Percentiles rank a stretch among this genome's conserved stretches.
Conservation (phyloP, 2,888 invertebrate species). For the Drosophila ezoana region DNA sequence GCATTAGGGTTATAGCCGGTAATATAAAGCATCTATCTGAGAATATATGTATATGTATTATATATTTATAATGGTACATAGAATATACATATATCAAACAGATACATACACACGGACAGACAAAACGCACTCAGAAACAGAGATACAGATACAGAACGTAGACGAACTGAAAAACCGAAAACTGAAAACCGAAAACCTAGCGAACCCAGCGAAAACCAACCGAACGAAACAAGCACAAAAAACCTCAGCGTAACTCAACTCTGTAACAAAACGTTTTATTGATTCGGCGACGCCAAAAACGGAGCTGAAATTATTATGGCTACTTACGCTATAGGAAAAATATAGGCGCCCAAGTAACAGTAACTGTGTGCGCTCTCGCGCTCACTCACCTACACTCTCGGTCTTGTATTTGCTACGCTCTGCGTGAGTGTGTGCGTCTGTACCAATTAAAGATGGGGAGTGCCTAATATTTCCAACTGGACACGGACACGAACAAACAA, state of each 20-base stretch:
- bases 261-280: conserved; percentile 69
- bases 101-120: conserved; percentile 60
- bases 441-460: conserved; percentile 23
- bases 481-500: background rate
- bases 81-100: conserved; percentile 22
- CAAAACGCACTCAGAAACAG: conserved; percentile 56
- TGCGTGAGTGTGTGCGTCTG: conserved; percentile 23
- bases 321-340: conserved; percentile 59
- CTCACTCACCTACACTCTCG: conserved; percentile 12
- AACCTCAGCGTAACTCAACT: conserved; percentile 72
- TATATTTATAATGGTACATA: conserved; percentile 24
- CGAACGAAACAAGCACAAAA: conserved; percentile 62
- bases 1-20: conserved; percentile 54
- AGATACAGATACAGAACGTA: conserved; percentile 51
- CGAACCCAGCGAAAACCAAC: conserved; percentile 50
- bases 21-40: conserved; percentile 59
- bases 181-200: conserved; percentile 43
- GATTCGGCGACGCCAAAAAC: conserved; percentile 69
- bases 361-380: conserved; percentile 23
- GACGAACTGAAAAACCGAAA: conserved; percentile 45
- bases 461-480: background rate
- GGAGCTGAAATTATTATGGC: conserved; percentile 66
- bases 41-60: conserved; percentile 40
- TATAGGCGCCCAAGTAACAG: conserved; percentile 43
- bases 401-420: conserved; percentile 20